Conservation (phyloP, 1,140 invertebrate genomes). For the Bombus difficillimus region DNA sequence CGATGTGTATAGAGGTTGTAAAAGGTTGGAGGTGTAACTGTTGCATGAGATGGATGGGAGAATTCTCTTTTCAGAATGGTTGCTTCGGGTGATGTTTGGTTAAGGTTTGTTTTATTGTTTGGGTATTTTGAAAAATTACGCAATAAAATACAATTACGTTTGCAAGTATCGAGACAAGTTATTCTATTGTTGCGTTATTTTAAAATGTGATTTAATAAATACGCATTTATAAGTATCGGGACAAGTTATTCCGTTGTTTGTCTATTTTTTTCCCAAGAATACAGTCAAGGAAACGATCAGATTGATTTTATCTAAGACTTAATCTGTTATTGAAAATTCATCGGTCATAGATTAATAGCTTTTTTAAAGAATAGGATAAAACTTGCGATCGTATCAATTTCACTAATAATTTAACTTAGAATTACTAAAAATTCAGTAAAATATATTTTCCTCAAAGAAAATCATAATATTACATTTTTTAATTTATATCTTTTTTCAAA, state of each 20-base stretch:
- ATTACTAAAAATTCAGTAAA: neutral
- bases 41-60: slow-evolving; percentile 1
- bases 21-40: neutral
- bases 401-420: too few relatives aligned
- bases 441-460: neutral
- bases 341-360: too few relatives aligned
- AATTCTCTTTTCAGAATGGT: neutral
- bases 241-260: neutral
- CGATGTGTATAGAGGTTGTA: neutral
- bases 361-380: too few relatives aligned
- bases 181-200: neutral
- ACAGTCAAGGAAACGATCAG: too few relatives aligned
- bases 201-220: neutral
- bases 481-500: too few relatives aligned
- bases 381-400: too few relatives aligned
- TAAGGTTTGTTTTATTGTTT: neutral
- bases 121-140: too few relatives aligned
- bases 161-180: neutral
- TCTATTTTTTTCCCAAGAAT: too few relatives aligned
- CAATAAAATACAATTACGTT: neutral
- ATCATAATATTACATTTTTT: too few relatives aligned
- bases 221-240: too few relatives aligned
- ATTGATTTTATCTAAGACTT: too few relatives aligned
- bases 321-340: too few relatives aligned
- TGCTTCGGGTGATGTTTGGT: neutral